Conservation (phyloP, 1,140 invertebrate species). For the Ostrea edulis region DNA sequence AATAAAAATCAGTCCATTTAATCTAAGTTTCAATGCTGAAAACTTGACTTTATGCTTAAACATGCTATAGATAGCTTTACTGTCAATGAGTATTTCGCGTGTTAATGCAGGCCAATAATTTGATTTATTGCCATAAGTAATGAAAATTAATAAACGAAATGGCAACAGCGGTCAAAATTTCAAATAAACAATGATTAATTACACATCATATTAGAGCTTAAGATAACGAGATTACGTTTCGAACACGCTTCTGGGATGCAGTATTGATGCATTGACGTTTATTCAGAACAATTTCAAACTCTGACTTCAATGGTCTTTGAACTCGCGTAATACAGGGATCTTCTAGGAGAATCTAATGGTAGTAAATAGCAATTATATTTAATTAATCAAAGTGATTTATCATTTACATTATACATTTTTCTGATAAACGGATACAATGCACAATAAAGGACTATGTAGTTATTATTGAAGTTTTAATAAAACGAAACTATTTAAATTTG, state of each 20-base stretch:
- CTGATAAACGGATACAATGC: background rate
- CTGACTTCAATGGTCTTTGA: slow-evolving; percentile 32
- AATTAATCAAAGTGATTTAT: background rate
- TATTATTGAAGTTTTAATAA: slow-evolving; percentile 11
- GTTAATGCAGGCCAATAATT: slow-evolving; percentile 37
- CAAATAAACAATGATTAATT: slow-evolving; percentile 40
- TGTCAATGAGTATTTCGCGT: slow-evolving; percentile 33
- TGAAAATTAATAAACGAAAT: slow-evolving; percentile 40
- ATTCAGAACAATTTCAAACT: slow-evolving; percentile 1
- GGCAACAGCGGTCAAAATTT: slow-evolving; percentile 36
- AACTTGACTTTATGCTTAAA: slow-evolving; percentile 37
- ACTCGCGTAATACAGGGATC: slow-evolving; percentile 15
- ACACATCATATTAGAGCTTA: slow-evolving; percentile 37
- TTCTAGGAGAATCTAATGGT: background rate
- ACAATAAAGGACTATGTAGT: background rate
- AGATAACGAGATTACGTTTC: slow-evolving; percentile 33
- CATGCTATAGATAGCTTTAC: slow-evolving; percentile 25
- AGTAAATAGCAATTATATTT: slow-evolving; percentile 18
- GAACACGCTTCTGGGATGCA: slow-evolving; percentile 25
- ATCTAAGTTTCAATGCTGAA: background rate
- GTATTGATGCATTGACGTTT: slow-evolving; percentile 10
- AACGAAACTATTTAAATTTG: background rate
- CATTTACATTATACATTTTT: background rate
- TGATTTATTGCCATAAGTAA: slow-evolving; percentile 38
- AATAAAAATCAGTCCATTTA: slow-evolving; percentile 32